Evolutionary conservation across 1,140 invertebrate species (phyloP).

Genomic region (Anoplophora glabripennis): DNA sequence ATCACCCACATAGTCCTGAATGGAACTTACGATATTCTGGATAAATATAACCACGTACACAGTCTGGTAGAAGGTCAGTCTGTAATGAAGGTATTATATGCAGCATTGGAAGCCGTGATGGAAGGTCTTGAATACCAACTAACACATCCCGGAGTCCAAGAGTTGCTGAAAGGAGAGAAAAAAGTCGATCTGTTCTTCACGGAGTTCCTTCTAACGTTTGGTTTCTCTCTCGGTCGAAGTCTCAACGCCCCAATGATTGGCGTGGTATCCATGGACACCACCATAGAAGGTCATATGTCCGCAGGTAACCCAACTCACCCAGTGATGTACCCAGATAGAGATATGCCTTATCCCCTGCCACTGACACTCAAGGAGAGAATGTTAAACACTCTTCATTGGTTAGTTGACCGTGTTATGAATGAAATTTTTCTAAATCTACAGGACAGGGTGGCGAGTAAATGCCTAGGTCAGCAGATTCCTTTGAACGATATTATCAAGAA

Average conservation of each 20-base stretch:
- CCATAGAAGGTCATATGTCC: conserved; percentile 23
- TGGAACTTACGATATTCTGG: conserved; percentile 26
- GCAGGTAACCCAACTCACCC: conserved; percentile 8
- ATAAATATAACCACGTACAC: conserved; percentile 30
- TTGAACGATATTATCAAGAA: conserved; percentile 51
- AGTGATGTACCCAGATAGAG: conserved; percentile 3
- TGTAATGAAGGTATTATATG: not conserved
- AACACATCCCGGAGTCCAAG: conserved; percentile 37
- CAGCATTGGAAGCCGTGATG: not conserved
- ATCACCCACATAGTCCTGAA: conserved; percentile 37
- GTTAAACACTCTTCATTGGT: not conserved
- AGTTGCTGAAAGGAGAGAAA: conserved; percentile 38
- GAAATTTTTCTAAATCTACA: conserved; percentile 25
- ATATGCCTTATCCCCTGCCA: not conserved
- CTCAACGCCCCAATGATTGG: conserved; percentile 44
- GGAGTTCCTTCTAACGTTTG: conserved; percentile 23
- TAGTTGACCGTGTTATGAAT: not conserved
- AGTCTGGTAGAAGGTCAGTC: not conserved
- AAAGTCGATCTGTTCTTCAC: conserved; percentile 45
- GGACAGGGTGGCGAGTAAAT: conserved; percentile 40
- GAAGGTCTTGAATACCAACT: conserved; percentile 13
- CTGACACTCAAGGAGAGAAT: not conserved
- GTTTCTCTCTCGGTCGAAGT: not conserved
- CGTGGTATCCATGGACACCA: conserved; percentile 33
- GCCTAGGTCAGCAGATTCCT: conserved; percentile 48